These are phyloP conservation scores for Pandemis cinnamomeana DNA, from an alignment of 2,888 invertebrate species.

Conservation along the genomic window DNA sequence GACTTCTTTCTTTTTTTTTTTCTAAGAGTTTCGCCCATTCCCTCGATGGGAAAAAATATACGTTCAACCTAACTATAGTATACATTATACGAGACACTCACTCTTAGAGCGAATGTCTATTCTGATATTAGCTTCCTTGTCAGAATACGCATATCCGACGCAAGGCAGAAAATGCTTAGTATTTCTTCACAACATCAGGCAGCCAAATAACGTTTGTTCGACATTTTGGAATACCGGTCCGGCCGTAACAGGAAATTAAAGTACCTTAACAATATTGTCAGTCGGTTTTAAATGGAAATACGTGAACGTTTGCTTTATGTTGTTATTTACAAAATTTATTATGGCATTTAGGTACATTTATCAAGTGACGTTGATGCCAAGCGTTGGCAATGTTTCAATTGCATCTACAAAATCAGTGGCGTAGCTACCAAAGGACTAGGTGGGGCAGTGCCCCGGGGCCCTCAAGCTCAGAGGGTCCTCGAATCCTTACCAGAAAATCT, in stretches of 20 bases:
- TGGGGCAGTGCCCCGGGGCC: too few relatives aligned
- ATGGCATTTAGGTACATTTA: neutral
- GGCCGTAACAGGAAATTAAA: constrained; percentile 31
- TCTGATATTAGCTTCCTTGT: neutral
- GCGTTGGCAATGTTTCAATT: neutral
- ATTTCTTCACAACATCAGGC: neutral
- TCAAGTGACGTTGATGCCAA: neutral
- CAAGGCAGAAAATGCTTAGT: neutral
- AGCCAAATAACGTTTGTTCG: constrained; percentile 8
- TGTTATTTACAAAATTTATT: neutral
- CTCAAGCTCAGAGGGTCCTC: too few relatives aligned
- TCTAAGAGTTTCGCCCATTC: too few relatives aligned
- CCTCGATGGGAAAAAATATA: too few relatives aligned
- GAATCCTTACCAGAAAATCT: too few relatives aligned
- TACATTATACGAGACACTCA: too few relatives aligned
- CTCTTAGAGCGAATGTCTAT: neutral
- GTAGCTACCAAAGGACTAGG: too few relatives aligned
- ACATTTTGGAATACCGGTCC: constrained; percentile 4
- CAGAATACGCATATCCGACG: neutral
- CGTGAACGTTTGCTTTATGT: constrained; percentile 8
- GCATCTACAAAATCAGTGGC: too few relatives aligned
- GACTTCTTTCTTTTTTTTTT: too few relatives aligned
- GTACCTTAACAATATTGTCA: constrained; percentile 23
- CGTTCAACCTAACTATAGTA: too few relatives aligned
- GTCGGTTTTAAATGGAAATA: constrained; percentile 7